phyloP scores from a whole-genome alignment of 2,113 vertebrate genomes.

The Chaetura pelagica region DNA sequence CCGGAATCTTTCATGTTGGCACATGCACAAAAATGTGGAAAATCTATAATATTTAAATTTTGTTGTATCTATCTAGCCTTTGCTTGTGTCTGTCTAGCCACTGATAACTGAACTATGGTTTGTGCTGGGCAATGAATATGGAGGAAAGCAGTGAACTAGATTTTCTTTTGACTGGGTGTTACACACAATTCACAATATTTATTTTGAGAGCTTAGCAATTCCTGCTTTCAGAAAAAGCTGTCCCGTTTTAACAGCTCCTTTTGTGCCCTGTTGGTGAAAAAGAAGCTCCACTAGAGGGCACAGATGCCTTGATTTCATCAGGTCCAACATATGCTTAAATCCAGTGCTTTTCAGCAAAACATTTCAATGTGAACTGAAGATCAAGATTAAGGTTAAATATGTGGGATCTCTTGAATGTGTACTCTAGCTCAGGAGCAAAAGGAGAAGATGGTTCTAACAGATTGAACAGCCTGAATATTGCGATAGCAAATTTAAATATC shows the following conservation, averaged over 20 bases:
- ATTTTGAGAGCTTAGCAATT: background rate
- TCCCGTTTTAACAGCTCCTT: fast-evolving
- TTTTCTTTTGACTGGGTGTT: background rate
- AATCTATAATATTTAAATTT: background rate
- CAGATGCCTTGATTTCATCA: background rate
- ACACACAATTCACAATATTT: fast-evolving
- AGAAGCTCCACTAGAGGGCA: constrained; percentile 60
- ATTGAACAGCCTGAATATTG: background rate
- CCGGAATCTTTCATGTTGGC: background rate
- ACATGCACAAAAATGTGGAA: too few relatives aligned
- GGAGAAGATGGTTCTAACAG: background rate
- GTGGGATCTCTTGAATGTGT: background rate
- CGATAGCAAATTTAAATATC: background rate
- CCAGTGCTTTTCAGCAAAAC: background rate
- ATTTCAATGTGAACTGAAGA: background rate
- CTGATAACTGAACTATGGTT: background rate
- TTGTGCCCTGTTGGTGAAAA: background rate
- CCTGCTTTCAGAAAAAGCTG: background rate
- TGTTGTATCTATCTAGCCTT: too few relatives aligned
- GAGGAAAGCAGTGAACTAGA: background rate
- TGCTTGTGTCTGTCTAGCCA: background rate
- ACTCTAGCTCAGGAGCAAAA: background rate
- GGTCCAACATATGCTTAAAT: background rate
- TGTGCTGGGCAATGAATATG: background rate
- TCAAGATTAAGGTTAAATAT: background rate